Percentiles rank a stretch among this genome's conserved stretches.
Conservation (phyloP, 1,140 invertebrate species). For the Magallana angulata region DNA sequence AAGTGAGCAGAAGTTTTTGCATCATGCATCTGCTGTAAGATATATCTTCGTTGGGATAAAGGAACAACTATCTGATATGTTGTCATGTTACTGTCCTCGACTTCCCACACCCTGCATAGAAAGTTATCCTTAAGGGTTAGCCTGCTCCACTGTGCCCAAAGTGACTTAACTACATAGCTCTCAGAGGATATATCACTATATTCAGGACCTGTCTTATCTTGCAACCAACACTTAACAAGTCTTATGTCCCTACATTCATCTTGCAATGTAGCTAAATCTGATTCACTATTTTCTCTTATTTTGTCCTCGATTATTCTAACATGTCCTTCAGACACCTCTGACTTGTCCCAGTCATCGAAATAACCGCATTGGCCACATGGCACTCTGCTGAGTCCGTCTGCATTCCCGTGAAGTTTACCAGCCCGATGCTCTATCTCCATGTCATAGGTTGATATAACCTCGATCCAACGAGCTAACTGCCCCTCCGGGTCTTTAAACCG, state of each 20-base stretch:
- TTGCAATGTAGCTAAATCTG: background rate
- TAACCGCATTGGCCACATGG: slow-evolving; percentile 33
- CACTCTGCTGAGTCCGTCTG: slow-evolving; percentile 60
- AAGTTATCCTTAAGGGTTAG: slow-evolving; percentile 41
- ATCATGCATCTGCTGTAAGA: slow-evolving; percentile 49
- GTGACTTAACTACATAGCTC: slow-evolving; percentile 8
- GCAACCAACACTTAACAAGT: background rate
- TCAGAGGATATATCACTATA: background rate
- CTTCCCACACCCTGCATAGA: slow-evolving; percentile 46
- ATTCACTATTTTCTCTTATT: background rate
- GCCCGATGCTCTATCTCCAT: slow-evolving; percentile 63
- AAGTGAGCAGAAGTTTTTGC: slow-evolving; percentile 44
- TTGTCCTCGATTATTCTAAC: background rate
- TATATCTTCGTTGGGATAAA: slow-evolving; percentile 22
- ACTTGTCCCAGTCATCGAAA: background rate
- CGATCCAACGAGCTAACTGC: slow-evolving; percentile 63
- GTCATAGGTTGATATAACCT: slow-evolving; percentile 60
- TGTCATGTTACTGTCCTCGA: slow-evolving; percentile 42
- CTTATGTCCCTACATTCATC: background rate
- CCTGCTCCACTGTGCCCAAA: slow-evolving; percentile 38
- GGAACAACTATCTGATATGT: slow-evolving; percentile 57
- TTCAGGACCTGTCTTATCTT: background rate
- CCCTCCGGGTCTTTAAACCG: slow-evolving; percentile 61
- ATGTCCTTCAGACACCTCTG: background rate
- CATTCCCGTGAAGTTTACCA: slow-evolving; percentile 63